Percentiles rank a stretch among this genome's conserved stretches.
Conservation (phyloP, 2,113 vertebrate genomes). For the Nerophis lumbriciformis region DNA sequence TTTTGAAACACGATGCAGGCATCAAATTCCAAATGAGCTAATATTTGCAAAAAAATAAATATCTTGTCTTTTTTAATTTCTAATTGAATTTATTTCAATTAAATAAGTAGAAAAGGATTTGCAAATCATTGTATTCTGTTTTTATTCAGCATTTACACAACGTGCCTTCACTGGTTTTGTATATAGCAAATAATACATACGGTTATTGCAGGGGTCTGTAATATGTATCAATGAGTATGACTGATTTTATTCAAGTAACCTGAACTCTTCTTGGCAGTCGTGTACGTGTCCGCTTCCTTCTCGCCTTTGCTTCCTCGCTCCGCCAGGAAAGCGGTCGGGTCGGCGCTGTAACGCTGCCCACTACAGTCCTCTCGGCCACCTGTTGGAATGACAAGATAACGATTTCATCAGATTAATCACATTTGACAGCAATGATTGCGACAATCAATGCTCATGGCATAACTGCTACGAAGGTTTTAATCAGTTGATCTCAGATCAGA, state of each 20-base stretch:
- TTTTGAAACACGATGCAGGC: too few relatives aligned
- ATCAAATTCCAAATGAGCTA: too few relatives aligned
- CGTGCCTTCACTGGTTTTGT: too few relatives aligned
- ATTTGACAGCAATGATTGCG: too few relatives aligned
- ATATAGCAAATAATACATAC: too few relatives aligned
- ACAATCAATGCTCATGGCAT: background rate
- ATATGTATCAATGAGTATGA: background rate
- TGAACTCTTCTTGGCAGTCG: slow-evolving; percentile 82
- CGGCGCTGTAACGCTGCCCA: slow-evolving; percentile 92
- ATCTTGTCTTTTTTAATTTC: too few relatives aligned
- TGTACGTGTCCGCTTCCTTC: slow-evolving; percentile 84
- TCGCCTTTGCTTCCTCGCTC: slow-evolving; percentile 80
- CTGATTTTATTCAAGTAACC: slow-evolving; percentile 62
- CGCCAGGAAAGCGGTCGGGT: slow-evolving; percentile 82
- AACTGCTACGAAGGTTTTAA: background rate
- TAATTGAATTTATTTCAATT: too few relatives aligned
- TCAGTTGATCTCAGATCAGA: background rate
- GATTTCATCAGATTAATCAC: background rate
- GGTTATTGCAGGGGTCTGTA: too few relatives aligned
- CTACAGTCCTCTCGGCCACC: slow-evolving; percentile 78
- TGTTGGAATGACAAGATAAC: background rate
- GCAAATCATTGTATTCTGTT: too few relatives aligned
- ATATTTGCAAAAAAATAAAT: too few relatives aligned
- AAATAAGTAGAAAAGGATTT: too few relatives aligned
- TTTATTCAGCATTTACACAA: too few relatives aligned